Evolutionary conservation across 1,140 invertebrate genomes (phyloP), one percentile per base, ranked within the genome.

Genomic region (Anadara kagoshimensis): DNA sequence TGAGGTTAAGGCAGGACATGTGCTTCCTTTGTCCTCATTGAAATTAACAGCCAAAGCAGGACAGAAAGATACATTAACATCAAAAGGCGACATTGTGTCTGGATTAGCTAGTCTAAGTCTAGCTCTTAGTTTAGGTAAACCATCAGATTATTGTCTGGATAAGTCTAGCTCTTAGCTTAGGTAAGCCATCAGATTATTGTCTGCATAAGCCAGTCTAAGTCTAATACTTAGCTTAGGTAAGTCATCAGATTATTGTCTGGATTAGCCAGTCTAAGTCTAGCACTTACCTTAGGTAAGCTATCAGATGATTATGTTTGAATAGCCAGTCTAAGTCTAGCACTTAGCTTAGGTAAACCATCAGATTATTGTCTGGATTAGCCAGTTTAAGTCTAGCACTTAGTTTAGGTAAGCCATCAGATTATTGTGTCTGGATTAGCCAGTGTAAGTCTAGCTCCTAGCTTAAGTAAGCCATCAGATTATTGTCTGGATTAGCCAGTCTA

Each of bases 1-100:
- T 75, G 92, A 94, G 62, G 93, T 89, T 70, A 91, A 86, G 61
- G 79, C 87, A 14, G 83, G 80, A 22, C 49, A 54, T 14, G 43
- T 59, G 44, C 29, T 36, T 36, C 29, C 29, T 36, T 36, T 36
- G 2, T 44, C 57, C 4, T 45, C 57, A 49, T 41, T 53, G 22
- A 51, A 56, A 12, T n/a, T 7, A 43, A 5, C 51, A 43, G 18
- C 45, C 26, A 51, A 59, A 22, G 22, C 20, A 5, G 72, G 24
- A 24, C 29, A 65, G 14, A 54, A 41, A 47, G 57, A 47, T 16
- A 20, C 20, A 14, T 5, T 49, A 36, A 14, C 47, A 18, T 45
- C 22, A 51, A 24, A 63, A 22, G 26, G 41, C n/a, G 64, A 75
- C 14, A 63, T 82, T 7, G 74, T 65, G 20, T 51, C 77, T 0